Evolutionary conservation across 1,140 invertebrate genomes (phyloP).

Genomic region (Hydropsyche tenuis): DNA sequence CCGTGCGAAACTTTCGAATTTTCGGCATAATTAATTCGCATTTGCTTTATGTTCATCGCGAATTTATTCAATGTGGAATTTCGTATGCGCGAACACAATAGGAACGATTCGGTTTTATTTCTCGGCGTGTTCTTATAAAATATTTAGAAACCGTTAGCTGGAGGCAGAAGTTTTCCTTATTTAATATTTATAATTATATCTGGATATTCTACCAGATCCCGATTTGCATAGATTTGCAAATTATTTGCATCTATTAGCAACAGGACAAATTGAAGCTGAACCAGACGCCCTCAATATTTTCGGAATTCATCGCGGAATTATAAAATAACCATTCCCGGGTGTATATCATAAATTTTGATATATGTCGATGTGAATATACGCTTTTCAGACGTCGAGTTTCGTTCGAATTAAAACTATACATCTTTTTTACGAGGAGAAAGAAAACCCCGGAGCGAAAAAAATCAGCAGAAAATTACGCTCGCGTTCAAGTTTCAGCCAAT

Average conservation of each 20-base stretch:
- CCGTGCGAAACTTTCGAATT: no score
- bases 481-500: background rate
- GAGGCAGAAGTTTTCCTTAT: slow-evolving; percentile 25
- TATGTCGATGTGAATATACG: no score
- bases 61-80: no score
- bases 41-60: no score
- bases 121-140: no score
- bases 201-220: slow-evolving; percentile 35
- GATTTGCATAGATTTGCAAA: slow-evolving; percentile 45
- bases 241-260: slow-evolving; percentile 41
- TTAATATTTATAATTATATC: slow-evolving; percentile 41
- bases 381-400: no score
- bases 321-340: no score
- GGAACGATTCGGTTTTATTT: no score
- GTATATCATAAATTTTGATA: no score
- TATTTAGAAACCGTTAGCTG: no score
- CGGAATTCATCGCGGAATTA: slow-evolving; percentile 1
- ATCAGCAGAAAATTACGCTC: slow-evolving; percentile 5
- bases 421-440: background rate
- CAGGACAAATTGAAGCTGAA: slow-evolving; percentile 34
- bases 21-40: background rate
- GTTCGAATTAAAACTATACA: slow-evolving; percentile 15
- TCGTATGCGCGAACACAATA: background rate
- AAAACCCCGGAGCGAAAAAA: background rate
- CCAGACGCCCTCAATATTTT: slow-evolving; percentile 24